A percentile compares a stretch with the other conserved stretches of the same genome.
phyloP scores from a whole-genome alignment of 2,797 vertebrate genomes.

The Cyprinella venusta region DNA sequence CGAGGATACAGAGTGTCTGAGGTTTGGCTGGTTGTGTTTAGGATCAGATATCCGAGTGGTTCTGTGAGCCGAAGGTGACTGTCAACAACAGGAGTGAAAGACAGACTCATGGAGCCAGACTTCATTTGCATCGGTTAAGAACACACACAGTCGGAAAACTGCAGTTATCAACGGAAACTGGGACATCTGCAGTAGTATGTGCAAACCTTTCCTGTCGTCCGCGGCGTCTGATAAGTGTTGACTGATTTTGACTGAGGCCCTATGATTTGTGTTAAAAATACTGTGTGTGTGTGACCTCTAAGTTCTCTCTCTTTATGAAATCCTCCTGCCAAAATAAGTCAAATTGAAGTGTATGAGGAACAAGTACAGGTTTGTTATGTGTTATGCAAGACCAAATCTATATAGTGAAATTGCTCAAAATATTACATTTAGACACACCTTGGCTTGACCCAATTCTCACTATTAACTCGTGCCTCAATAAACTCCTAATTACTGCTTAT shows the following conservation, averaged over 20 bases:
- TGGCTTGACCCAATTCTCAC: not conserved
- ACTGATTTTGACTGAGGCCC: conserved; percentile 41
- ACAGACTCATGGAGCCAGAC: conserved; percentile 47
- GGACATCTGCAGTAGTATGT: conserved; percentile 38
- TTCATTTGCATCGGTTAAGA: conserved; percentile 50
- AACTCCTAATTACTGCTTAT: not conserved
- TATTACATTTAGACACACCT: not conserved
- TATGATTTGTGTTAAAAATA: conserved; percentile 47
- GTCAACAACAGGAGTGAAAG: not conserved
- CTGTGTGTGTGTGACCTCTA: conserved; percentile 43
- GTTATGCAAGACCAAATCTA: not conserved
- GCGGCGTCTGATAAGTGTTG: conserved; percentile 51
- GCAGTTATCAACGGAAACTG: conserved; percentile 45
- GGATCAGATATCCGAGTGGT: not conserved
- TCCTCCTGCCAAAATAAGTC: conserved; percentile 4
- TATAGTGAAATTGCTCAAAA: not conserved
- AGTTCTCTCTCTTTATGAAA: conserved; percentile 40
- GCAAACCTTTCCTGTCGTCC: conserved; percentile 29
- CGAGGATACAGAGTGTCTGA: not conserved
- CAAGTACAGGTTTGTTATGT: conserved; percentile 39
- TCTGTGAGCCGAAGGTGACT: conserved; percentile 41
- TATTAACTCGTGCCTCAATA: not conserved
- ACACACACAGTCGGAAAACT: conserved; percentile 32
- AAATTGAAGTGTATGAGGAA: conserved; percentile 22
- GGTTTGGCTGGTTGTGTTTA: conserved; percentile 15